Base-by-base conservation (phyloP, 2,797 vertebrate species). In the Lagocephalus sceleratus region DNA sequence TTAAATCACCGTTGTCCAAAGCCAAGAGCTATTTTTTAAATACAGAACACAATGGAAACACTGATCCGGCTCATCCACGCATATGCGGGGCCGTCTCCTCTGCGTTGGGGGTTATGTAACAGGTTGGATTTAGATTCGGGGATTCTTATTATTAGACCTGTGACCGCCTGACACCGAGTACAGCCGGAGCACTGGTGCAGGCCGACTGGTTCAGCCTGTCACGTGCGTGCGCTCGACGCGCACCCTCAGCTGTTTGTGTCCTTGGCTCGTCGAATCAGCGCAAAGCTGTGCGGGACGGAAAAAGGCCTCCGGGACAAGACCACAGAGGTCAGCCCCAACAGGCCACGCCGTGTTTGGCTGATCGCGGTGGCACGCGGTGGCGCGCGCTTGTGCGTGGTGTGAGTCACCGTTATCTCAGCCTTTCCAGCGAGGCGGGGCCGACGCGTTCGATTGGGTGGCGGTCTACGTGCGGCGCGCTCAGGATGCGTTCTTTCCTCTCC, bases 111-210 rank as follows among this genome's bases (percentile, higher is more conserved):
- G 75, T 88, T 85, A 83, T 73, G 66, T 74, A 88, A 87, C 67
- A 47, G 61, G 61, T 76, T 20, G 54, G 75, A 83, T 82, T 84
- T 85, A 81, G 72, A 85, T 74, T 60, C 51, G 71, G 64, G 64
- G 51, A 39, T 3, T 77, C 63, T 78, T 84, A 85, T 87, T 85
- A 84, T 81, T 82, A 86, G 82, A 82, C 76, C 70, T 71, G 73
- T 78, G 78, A 83, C 66, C 23, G 64, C 62, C 56, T 79, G 80
- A 64, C 75, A 71, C 78, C 51, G 57, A 72, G 62, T 74, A 48
- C 70, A 68, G 66, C 77, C 78, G 75, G 78, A 81, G 68, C 55
- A 46, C 58, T 38, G 16, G 72, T 66, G 61, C 65, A 71, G 65
- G 79, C 82, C 17, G 51, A 68, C 79, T 68, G 66, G 73, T 68